Percentiles rank a stretch among this genome's conserved stretches.
Conservation (phyloP, 1,140 invertebrate genomes). For the Lordiphosa clarofinis region DNA sequence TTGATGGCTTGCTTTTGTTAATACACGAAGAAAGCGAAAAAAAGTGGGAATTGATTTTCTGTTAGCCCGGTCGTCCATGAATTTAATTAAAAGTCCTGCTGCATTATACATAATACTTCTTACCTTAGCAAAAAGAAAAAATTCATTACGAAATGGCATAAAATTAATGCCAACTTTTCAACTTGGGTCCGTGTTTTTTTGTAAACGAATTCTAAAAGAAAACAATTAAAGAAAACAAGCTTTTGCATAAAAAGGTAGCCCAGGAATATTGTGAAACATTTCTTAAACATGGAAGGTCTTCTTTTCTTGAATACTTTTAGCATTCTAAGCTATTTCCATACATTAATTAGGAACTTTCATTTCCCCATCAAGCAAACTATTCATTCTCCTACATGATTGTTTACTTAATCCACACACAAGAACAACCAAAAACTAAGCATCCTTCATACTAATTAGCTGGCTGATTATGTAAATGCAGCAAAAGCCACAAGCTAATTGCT, state of each 20-base stretch:
- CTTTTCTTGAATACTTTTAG: background rate
- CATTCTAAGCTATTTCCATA: background rate
- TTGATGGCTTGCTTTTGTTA: slow-evolving; percentile 39
- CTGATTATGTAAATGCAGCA: slow-evolving; percentile 52
- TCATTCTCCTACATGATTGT: slow-evolving; percentile 1
- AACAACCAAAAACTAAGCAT: slow-evolving; percentile 45
- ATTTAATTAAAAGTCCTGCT: slow-evolving; percentile 54
- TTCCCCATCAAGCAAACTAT: slow-evolving; percentile 7
- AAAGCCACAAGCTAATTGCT: slow-evolving; percentile 45
- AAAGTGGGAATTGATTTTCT: slow-evolving; percentile 57
- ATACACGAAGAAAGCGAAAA: slow-evolving; percentile 1
- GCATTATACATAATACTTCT: slow-evolving; percentile 37
- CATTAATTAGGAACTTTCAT: slow-evolving; percentile 3
- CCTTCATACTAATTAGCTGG: slow-evolving; percentile 47
- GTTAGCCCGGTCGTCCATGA: slow-evolving; percentile 43
- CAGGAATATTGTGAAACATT: slow-evolving; percentile 7
- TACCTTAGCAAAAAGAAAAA: slow-evolving; percentile 20
- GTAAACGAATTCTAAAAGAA: slow-evolving; percentile 13
- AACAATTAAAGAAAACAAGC: slow-evolving; percentile 48
- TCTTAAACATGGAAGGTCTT: background rate
- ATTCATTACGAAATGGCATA: slow-evolving; percentile 45
- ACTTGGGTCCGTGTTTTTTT: slow-evolving; percentile 8
- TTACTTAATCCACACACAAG: slow-evolving; percentile 4
- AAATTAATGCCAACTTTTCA: slow-evolving; percentile 38
- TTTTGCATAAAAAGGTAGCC: slow-evolving; percentile 8